Evolutionary conservation across 1,140 invertebrate genomes (phyloP).

Genomic region (Coenobita brevimanus): DNA sequence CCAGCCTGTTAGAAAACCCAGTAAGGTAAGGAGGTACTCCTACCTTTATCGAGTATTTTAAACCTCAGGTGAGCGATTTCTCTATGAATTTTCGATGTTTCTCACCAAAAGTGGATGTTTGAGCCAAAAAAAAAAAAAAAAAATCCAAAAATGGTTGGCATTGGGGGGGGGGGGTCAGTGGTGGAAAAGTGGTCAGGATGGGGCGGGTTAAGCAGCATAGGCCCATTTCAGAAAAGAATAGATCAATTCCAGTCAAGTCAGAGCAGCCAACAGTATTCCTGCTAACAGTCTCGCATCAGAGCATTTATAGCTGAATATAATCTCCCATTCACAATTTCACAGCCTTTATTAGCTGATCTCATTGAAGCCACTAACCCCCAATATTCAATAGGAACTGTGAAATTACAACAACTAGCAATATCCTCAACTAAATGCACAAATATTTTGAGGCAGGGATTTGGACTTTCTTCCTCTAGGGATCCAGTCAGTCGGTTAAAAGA

Average conservation of each 20-base stretch:
- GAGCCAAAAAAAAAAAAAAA: no score
- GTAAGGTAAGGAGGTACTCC: no score
- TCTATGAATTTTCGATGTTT: no score
- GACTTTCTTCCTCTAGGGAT: conserved; percentile 24
- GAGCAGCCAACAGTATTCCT: conserved; percentile 2
- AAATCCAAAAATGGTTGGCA: no score
- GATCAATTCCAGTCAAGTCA: not conserved
- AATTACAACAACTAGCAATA: conserved; percentile 3
- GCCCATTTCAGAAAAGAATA: not conserved
- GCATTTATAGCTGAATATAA: conserved; percentile 34
- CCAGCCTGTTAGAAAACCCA: no score
- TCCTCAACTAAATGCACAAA: conserved; percentile 24
- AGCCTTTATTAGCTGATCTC: conserved; percentile 35
- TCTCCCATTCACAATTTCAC: conserved; percentile 24
- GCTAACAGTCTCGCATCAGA: conserved; percentile 20
- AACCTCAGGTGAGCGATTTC: no score
- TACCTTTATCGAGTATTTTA: no score
- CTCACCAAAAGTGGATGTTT: no score
- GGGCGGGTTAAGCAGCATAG: conserved; percentile 1
- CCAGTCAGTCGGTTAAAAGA: conserved; percentile 12
- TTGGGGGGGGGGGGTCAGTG: no score
- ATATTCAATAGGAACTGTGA: not conserved
- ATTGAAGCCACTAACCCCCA: conserved; percentile 20
- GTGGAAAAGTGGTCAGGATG: no score
- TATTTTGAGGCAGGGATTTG: not conserved